A percentile compares a stretch with the other conserved stretches of the same genome.
These are phyloP conservation scores for Ctenicera cuprea DNA, from an alignment of 2,888 invertebrate genomes.

Conservation along the genomic window DNA sequence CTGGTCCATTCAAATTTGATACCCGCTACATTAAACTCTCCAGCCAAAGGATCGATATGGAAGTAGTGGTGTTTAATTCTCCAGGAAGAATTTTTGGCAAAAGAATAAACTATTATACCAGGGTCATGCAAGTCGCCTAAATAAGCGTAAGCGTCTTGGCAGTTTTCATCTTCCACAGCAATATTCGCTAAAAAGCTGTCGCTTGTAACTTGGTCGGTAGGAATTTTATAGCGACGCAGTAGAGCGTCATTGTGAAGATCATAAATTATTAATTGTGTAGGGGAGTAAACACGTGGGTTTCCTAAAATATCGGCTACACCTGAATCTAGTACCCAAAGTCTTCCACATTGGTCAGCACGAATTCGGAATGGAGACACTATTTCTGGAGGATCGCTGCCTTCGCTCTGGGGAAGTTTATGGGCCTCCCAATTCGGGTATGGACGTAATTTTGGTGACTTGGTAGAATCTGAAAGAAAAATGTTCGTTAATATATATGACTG, in stretches of 20 bases:
- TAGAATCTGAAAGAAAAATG: constrained; percentile 76
- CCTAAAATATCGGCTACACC: constrained; percentile 79
- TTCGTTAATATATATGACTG: no score
- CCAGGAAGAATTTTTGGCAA: constrained; percentile 83
- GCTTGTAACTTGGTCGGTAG: constrained; percentile 78
- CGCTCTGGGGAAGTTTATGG: constrained; percentile 75
- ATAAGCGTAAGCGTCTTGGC: constrained; percentile 84
- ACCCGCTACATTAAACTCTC: constrained; percentile 83
- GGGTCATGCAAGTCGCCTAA: constrained; percentile 82
- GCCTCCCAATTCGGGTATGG: constrained; percentile 89
- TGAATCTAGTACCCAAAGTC: constrained; percentile 87
- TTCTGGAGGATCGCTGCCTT: constrained; percentile 75
- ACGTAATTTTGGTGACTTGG: constrained; percentile 81
- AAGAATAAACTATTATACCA: constrained; percentile 85
- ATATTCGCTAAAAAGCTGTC: constrained; percentile 86
- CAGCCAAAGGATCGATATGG: constrained; percentile 78
- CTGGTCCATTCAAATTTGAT: constrained; percentile 86
- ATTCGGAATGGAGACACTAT: constrained; percentile 85
- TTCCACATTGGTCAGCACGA: constrained; percentile 83
- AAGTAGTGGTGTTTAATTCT: constrained; percentile 79
- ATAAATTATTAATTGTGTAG: constrained; percentile 82
- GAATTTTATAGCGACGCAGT: constrained; percentile 80
- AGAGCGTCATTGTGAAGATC: constrained; percentile 83
- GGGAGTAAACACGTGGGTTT: constrained; percentile 73
- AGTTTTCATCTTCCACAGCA: constrained; percentile 84